These are phyloP conservation scores for Anolis carolinensis DNA, from an alignment of 2,113 vertebrate genomes.

Conservation along the genomic window DNA sequence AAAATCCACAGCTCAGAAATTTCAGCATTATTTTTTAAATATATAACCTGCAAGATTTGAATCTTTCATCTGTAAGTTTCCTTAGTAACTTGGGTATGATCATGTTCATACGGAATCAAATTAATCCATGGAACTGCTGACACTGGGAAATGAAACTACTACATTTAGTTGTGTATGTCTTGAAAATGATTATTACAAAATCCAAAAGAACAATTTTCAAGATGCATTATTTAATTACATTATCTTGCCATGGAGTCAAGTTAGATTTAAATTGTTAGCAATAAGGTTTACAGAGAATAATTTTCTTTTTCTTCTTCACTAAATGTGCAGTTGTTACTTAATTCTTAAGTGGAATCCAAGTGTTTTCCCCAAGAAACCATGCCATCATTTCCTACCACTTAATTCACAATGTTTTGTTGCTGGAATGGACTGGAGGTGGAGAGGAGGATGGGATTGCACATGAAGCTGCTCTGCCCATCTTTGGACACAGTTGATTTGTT, in stretches of 20 bases:
- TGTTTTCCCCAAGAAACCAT: neutral
- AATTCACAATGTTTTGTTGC: neutral
- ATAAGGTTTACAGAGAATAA: neutral
- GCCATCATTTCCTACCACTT: neutral
- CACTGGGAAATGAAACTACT: neutral
- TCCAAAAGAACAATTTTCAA: neutral
- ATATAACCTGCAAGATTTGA: neutral
- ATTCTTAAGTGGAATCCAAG: neutral
- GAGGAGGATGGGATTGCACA: too few species aligned
- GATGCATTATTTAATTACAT: neutral
- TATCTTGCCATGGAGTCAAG: neutral
- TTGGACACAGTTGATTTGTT: neutral
- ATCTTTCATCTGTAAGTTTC: too few species aligned
- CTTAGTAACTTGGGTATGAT: too few species aligned
- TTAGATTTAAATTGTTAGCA: neutral
- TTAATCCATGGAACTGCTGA: neutral
- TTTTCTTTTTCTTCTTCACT: neutral
- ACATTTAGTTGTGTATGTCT: neutral
- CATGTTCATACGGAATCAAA: neutral
- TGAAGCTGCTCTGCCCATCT: neutral
- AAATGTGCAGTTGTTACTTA: neutral
- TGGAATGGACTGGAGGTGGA: neutral
- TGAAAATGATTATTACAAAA: neutral
- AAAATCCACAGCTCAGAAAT: neutral
- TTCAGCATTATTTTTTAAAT: neutral